Evolutionary conservation across 2,797 vertebrate genomes (phyloP).

Genomic region (Pseudochirops cupreus): DNA sequence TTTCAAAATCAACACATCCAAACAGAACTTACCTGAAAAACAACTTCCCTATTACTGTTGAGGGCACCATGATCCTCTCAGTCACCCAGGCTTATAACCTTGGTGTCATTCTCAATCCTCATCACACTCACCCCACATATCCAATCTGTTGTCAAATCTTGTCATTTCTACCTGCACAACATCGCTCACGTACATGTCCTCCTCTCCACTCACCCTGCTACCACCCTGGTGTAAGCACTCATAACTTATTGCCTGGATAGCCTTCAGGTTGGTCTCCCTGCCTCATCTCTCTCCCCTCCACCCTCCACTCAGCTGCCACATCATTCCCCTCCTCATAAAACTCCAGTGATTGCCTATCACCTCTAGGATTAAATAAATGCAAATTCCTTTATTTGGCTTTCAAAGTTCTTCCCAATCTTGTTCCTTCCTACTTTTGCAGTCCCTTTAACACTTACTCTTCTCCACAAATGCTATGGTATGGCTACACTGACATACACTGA

Average conservation of each 20-base stretch:
- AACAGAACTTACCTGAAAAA: too few relatives aligned
- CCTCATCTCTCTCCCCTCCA: neutral
- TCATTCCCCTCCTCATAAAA: neutral
- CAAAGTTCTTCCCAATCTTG: neutral
- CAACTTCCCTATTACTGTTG: too few relatives aligned
- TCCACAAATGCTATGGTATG: neutral
- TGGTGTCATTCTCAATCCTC: too few relatives aligned
- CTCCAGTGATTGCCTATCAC: neutral
- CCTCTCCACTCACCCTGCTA: too few relatives aligned
- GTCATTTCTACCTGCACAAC: too few relatives aligned
- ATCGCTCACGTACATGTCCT: too few relatives aligned
- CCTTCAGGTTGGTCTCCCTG: neutral
- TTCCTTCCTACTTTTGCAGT: neutral
- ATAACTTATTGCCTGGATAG: neutral
- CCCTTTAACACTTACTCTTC: neutral
- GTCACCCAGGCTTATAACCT: too few relatives aligned
- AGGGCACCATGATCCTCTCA: too few relatives aligned
- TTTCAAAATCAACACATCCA: too few relatives aligned
- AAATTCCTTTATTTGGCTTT: neutral
- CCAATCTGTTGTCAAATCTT: too few relatives aligned
- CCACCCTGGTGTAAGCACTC: neutral
- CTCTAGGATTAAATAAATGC: neutral
- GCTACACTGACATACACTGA: neutral
- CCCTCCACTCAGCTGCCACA: neutral
- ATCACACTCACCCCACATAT: too few relatives aligned